phyloP scores from a whole-genome alignment of 2,797 vertebrate genomes.

The Lindbergichthys nudifrons region DNA sequence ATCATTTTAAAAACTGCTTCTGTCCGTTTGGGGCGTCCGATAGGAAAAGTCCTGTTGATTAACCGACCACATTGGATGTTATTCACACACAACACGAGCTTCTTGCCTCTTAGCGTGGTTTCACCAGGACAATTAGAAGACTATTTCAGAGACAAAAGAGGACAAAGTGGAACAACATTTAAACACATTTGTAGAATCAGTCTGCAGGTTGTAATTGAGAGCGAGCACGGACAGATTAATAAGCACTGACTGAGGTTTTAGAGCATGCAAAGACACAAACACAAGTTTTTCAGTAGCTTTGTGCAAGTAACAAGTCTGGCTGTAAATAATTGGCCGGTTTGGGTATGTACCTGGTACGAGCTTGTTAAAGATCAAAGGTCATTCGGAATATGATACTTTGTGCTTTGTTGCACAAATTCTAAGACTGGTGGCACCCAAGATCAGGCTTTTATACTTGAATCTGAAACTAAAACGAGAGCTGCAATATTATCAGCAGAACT shows the following conservation, averaged over 20 bases:
- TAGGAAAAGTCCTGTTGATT: background rate
- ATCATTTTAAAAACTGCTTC: background rate
- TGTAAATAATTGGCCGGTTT: too few relatives aligned
- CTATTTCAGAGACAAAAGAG: background rate
- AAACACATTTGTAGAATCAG: background rate
- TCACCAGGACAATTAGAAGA: background rate
- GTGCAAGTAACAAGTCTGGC: background rate
- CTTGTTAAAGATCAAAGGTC: too few relatives aligned
- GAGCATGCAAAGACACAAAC: background rate
- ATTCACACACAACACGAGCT: background rate
- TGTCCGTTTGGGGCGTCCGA: background rate
- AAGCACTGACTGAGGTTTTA: background rate
- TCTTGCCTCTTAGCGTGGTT: background rate
- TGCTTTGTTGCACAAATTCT: too few relatives aligned
- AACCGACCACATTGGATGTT: constrained; percentile 2
- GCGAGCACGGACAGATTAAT: background rate
- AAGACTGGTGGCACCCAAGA: background rate
- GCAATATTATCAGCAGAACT: background rate
- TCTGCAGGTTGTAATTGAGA: background rate
- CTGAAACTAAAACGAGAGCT: too few relatives aligned
- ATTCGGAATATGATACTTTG: too few relatives aligned
- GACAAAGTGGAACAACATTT: too few relatives aligned
- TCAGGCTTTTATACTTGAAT: background rate
- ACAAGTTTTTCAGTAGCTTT: fast-evolving
- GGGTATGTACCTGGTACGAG: too few relatives aligned